Evolutionary conservation across 2,113 vertebrate species (phyloP).

Genomic region (Microcebus murinus): DNA sequence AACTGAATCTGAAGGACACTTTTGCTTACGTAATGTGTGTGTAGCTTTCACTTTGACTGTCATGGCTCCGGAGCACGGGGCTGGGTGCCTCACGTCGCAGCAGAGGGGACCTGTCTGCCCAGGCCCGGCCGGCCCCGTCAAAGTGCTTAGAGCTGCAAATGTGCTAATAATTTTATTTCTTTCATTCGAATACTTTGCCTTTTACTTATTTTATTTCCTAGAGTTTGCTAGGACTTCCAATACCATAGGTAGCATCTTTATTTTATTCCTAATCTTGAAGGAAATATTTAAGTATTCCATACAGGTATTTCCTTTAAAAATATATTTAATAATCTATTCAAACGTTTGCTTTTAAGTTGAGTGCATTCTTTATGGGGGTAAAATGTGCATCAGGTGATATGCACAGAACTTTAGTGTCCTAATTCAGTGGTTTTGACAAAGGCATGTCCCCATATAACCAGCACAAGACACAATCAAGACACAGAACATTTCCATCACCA

Average conservation of each 20-base stretch:
- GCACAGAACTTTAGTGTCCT: not conserved
- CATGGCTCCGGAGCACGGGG: not conserved
- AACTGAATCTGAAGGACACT: not conserved
- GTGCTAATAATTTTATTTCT: accelerated
- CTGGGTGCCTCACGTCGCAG: no score
- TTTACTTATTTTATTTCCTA: no score
- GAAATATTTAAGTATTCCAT: not conserved
- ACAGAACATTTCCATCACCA: not conserved
- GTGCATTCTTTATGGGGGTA: not conserved
- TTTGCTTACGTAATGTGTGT: not conserved
- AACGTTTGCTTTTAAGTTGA: no score
- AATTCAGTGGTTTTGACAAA: not conserved
- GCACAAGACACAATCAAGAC: not conserved
- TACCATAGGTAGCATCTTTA: not conserved
- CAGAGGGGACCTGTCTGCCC: no score
- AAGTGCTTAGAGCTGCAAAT: not conserved
- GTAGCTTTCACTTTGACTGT: not conserved
- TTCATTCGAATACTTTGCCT: accelerated
- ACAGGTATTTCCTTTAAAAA: not conserved
- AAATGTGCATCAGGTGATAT: no score
- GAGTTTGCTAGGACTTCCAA: not conserved
- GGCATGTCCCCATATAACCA: accelerated
- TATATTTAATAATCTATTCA: not conserved
- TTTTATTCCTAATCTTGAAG: not conserved
- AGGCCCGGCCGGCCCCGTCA: not conserved